A percentile compares a stretch with the other conserved stretches of the same genome.
These are phyloP conservation scores for Pseudopipra pipra DNA, from an alignment of 2,113 vertebrate genomes.

Conservation along the genomic window DNA sequence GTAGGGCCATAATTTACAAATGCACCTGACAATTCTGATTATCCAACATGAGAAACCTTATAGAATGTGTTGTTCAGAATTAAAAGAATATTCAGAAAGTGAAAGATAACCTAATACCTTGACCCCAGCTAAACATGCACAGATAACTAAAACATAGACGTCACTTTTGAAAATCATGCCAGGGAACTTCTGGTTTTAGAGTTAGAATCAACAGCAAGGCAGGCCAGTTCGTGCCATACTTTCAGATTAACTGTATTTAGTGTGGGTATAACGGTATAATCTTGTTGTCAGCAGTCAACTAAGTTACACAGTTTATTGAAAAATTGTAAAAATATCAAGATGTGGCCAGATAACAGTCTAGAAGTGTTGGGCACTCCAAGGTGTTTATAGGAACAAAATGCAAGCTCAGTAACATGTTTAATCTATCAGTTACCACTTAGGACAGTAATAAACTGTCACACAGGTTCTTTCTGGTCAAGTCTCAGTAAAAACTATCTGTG, in stretches of 20 bases:
- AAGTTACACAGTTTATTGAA: not conserved
- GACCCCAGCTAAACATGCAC: not conserved
- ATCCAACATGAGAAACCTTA: not conserved
- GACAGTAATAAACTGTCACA: not conserved
- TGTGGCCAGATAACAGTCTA: not conserved
- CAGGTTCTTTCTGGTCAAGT: not conserved
- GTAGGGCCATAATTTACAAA: not conserved
- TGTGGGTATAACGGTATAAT: not conserved
- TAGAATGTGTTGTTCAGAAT: not conserved
- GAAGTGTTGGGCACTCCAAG: not conserved
- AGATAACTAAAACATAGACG: not conserved
- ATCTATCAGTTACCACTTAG: not conserved
- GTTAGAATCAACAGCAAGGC: not conserved
- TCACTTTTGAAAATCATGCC: not conserved
- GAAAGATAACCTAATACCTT: not conserved
- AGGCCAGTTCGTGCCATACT: not conserved
- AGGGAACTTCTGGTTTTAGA: not conserved
- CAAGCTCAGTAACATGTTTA: not conserved
- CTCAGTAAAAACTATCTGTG: not conserved
- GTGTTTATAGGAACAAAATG: not conserved
- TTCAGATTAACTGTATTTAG: not conserved
- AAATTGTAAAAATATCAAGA: not conserved
- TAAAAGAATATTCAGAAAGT: not conserved
- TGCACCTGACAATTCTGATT: not conserved
- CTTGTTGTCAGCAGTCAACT: not conserved